These are phyloP conservation scores for Chamaea fasciata DNA, from an alignment of 2,113 vertebrate species.

Conservation along the genomic window DNA sequence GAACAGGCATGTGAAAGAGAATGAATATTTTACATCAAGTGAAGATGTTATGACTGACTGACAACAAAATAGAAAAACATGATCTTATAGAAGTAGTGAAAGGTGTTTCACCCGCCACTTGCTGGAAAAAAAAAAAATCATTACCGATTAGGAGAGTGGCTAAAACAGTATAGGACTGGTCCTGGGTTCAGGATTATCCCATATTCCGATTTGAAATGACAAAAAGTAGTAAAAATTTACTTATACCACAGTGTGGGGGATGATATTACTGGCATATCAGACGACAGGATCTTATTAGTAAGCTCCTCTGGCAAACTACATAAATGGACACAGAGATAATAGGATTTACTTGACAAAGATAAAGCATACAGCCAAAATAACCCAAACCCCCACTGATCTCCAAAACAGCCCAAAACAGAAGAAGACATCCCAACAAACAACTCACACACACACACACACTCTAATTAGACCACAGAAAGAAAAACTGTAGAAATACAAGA, in stretches of 20 bases:
- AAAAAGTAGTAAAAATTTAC: neutral
- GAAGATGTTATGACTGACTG: neutral
- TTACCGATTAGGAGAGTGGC: neutral
- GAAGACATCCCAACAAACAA: too few relatives aligned
- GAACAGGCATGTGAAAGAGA: neutral
- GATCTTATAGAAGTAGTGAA: fast-evolving
- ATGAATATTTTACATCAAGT: neutral
- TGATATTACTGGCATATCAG: neutral
- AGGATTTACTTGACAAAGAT: neutral
- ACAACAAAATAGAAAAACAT: fast-evolving
- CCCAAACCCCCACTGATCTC: too few relatives aligned
- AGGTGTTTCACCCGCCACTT: neutral
- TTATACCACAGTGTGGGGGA: neutral
- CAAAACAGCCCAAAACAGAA: neutral
- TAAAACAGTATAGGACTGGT: neutral
- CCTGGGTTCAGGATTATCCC: neutral
- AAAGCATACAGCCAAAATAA: neutral
- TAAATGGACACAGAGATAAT: neutral
- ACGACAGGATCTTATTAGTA: neutral
- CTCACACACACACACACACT: fast-evolving
- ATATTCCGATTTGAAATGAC: neutral
- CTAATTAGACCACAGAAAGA: neutral
- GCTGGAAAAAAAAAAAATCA: too few relatives aligned
- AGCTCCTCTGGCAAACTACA: neutral
- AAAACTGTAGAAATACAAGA: neutral